Percentiles rank a stretch among this genome's conserved stretches.
These are phyloP conservation scores for Percopsis omiscomaycus DNA, from an alignment of 2,797 vertebrate species.

Conservation along the genomic window DNA sequence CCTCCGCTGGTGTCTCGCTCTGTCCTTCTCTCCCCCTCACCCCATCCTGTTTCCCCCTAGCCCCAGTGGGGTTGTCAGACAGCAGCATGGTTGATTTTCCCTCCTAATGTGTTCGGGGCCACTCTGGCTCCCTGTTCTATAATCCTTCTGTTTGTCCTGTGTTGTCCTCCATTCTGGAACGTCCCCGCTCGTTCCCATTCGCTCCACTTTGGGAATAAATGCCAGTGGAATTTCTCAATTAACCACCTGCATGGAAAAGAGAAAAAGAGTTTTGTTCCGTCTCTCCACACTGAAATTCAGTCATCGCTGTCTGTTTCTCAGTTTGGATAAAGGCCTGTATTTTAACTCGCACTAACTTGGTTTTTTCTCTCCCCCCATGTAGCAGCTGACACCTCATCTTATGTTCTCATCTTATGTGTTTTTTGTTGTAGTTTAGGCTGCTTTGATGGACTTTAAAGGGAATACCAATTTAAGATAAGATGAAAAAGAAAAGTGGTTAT, in stretches of 20 bases:
- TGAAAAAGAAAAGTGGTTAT: background rate
- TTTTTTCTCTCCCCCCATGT: background rate
- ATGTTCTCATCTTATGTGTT: background rate
- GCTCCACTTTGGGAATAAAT: conserved; percentile 6
- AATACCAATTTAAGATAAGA: background rate
- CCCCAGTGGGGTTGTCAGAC: conserved; percentile 52
- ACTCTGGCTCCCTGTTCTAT: background rate
- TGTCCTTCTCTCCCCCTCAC: conserved; percentile 19
- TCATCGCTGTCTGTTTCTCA: conserved; percentile 28
- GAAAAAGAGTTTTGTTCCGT: conserved; percentile 19
- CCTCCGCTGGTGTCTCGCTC: conserved; percentile 60
- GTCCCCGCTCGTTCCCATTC: conserved; percentile 7
- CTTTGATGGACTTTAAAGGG: conserved; percentile 8
- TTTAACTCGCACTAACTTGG: conserved; percentile 17
- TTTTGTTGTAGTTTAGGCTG: conserved; percentile 8
- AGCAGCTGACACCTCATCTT: conserved; percentile 3
- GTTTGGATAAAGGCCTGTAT: conserved; percentile 30
- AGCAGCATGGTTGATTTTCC: conserved; percentile 45
- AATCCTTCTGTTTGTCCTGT: background rate
- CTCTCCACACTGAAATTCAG: conserved; percentile 22
- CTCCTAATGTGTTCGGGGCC: background rate
- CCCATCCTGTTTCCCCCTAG: conserved; percentile 34
- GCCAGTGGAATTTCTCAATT: conserved; percentile 5
- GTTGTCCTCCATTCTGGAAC: background rate
- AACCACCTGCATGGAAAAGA: conserved; percentile 36